These are phyloP conservation scores for Zophobas morio DNA, from an alignment of 1,140 invertebrate species.

Conservation along the genomic window DNA sequence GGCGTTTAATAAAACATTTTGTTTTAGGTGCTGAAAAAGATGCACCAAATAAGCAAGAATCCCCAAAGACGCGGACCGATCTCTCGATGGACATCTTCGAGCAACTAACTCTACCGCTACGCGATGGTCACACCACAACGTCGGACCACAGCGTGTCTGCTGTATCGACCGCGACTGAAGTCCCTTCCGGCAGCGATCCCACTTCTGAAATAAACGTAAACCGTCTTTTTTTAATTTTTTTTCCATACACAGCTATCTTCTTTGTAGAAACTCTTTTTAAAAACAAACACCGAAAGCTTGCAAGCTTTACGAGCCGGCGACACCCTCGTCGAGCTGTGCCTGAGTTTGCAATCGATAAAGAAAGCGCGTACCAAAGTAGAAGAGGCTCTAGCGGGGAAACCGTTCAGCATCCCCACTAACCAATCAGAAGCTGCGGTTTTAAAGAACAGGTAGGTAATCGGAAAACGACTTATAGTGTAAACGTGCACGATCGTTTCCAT, in stretches of 20 bases:
- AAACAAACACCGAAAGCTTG: constrained; percentile 72
- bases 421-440: constrained; percentile 83
- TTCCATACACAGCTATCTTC: neutral
- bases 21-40: constrained; percentile 71
- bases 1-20: neutral
- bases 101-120: constrained; percentile 76
- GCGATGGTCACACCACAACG: constrained; percentile 68
- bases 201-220: constrained; percentile 64
- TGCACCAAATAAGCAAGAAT: constrained; percentile 70
- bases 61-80: constrained; percentile 74
- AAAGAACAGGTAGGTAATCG: constrained; percentile 70
- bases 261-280: constrained; percentile 71
- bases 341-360: constrained; percentile 81
- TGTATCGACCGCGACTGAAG: constrained; percentile 62
- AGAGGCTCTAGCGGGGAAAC: constrained; percentile 78
- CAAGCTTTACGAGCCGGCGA: constrained; percentile 81
- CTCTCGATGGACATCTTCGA: constrained; percentile 77
- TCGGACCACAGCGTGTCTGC: constrained; percentile 59
- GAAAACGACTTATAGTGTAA: no score
- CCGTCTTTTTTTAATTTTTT: neutral
- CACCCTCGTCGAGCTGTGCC: constrained; percentile 84
- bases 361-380: constrained; percentile 81
- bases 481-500: no score
- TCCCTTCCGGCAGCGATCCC: constrained; percentile 63
- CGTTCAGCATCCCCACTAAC: constrained; percentile 77